Conservation (phyloP, 2,888 invertebrate species). For the Chromoteleia sp. region DNA sequence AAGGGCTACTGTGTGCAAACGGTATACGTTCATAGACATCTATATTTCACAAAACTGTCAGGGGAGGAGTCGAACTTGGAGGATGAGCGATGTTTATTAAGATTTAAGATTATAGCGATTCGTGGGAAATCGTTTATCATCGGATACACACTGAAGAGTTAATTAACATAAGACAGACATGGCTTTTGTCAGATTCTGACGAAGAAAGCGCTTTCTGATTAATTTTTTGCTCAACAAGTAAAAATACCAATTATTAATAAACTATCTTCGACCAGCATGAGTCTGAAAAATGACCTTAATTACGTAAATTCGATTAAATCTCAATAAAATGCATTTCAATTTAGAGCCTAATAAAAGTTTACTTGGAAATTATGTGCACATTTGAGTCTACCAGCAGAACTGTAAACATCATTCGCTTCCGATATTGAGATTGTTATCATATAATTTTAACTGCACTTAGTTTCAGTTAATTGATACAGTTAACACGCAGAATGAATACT, state of each 20-base stretch:
- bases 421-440: slow-evolving; percentile 33
- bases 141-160: slow-evolving; percentile 20
- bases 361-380: slow-evolving; percentile 1
- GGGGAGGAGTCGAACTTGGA: slow-evolving; percentile 73
- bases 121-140: slow-evolving; percentile 76
- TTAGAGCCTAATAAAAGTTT: slow-evolving; percentile 29
- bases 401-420: slow-evolving; percentile 1
- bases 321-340: slow-evolving; percentile 35
- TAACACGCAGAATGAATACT: slow-evolving; percentile 1
- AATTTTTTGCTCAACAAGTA: slow-evolving; percentile 20
- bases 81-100: slow-evolving; percentile 81
- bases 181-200: slow-evolving; percentile 14
- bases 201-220: slow-evolving; percentile 15
- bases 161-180: slow-evolving; percentile 44
- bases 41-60: slow-evolving; percentile 72
- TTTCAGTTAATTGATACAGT: slow-evolving; percentile 16
- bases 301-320: slow-evolving; percentile 35
- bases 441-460: slow-evolving; percentile 25
- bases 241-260: slow-evolving; percentile 13
- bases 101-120: slow-evolving; percentile 75
- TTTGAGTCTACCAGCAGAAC: slow-evolving; percentile 6
- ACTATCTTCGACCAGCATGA: slow-evolving; percentile 15
- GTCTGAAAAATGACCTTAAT: slow-evolving; percentile 29
- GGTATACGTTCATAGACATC: slow-evolving; percentile 61
- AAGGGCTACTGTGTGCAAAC: slow-evolving; percentile 70